phyloP scores from a whole-genome alignment of 1,140 invertebrate genomes.

The Drosophila orosa region DNA sequence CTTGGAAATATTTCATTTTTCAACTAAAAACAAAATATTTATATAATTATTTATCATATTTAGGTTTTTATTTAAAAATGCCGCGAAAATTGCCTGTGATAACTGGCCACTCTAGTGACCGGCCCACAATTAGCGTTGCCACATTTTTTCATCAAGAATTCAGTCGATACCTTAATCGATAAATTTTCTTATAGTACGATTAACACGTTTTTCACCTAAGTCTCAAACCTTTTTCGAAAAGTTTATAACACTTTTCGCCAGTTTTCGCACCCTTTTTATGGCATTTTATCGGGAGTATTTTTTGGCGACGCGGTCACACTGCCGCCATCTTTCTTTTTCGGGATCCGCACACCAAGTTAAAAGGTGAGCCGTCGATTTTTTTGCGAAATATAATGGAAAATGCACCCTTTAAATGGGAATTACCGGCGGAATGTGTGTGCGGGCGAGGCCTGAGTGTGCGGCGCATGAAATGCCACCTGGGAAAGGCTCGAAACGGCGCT shows the following conservation, averaged over 20 bases:
- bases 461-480: conserved; percentile 27
- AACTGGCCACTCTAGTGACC: no score
- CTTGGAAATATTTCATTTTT: no score
- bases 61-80: no score
- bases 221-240: background rate
- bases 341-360: conserved; percentile 79
- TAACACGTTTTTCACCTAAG: background rate
- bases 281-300: background rate
- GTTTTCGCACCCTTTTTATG: background rate
- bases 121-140: background rate
- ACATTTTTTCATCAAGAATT: background rate
- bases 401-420: conserved; percentile 24
- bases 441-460: conserved; percentile 6
- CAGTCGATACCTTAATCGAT: no score
- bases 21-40: no score
- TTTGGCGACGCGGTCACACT: background rate
- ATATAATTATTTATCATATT: no score
- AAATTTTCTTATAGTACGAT: background rate
- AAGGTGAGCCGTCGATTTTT: conserved; percentile 67
- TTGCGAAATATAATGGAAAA: conserved; percentile 53
- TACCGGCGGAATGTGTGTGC: conserved; percentile 4
- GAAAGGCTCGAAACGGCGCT: background rate
- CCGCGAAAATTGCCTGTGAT: no score
- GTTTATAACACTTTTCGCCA: background rate
- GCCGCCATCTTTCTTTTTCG: conserved; percentile 82